These are phyloP conservation scores for Tipula lateralis DNA, from an alignment of 2,888 invertebrate genomes.

Conservation along the genomic window DNA sequence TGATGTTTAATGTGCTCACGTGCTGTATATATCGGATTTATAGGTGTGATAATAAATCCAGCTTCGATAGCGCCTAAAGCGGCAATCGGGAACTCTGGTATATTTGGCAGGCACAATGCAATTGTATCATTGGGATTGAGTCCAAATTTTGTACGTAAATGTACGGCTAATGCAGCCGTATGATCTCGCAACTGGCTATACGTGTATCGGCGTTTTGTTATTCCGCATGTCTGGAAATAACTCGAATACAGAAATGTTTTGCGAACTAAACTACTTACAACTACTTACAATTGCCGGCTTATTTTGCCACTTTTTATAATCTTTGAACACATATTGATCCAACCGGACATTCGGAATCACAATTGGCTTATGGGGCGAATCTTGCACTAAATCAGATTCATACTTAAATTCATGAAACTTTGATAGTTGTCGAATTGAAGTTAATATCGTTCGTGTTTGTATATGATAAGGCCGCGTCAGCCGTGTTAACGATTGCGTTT, in stretches of 20 bases:
- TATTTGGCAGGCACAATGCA: constrained; percentile 67
- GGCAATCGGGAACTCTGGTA: constrained; percentile 67
- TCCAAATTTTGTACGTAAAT: constrained; percentile 61
- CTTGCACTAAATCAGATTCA: constrained; percentile 44
- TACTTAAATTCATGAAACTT: constrained; percentile 32
- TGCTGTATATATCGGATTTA: constrained; percentile 70
- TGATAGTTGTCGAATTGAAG: not conserved
- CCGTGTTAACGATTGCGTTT: not conserved
- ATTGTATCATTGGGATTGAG: constrained; percentile 62
- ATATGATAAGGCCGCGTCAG: not conserved
- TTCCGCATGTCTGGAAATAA: constrained; percentile 61
- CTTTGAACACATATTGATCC: constrained; percentile 59
- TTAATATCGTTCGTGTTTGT: not conserved
- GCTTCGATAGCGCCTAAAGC: constrained; percentile 64
- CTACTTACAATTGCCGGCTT: constrained; percentile 58
- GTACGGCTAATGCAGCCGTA: constrained; percentile 61
- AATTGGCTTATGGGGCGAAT: constrained; percentile 53
- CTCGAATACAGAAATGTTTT: too few species aligned
- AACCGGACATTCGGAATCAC: constrained; percentile 54
- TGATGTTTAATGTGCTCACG: constrained; percentile 45
- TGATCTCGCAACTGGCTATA: constrained; percentile 61
- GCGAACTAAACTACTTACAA: not conserved
- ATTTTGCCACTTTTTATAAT: constrained; percentile 59
- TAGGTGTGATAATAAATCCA: constrained; percentile 63
- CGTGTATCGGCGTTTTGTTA: constrained; percentile 67